A percentile compares a stretch with the other conserved stretches of the same genome.
phyloP scores from a whole-genome alignment of 2,797 vertebrate genomes.

The Monodelphis domestica region DNA sequence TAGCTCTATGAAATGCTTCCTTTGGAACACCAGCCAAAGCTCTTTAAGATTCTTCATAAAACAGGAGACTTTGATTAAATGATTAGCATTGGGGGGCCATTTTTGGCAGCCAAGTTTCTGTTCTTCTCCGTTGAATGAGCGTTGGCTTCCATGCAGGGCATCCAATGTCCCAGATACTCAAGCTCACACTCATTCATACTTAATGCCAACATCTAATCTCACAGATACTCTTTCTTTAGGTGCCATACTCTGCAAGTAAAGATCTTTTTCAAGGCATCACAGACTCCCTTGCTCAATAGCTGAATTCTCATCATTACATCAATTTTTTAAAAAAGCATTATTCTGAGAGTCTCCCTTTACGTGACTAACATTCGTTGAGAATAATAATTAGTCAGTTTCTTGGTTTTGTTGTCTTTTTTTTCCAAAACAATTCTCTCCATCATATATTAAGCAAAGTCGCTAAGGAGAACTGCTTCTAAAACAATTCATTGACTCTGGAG shows the following conservation, averaged over 20 bases:
- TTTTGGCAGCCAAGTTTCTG: neutral
- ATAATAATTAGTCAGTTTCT: neutral
- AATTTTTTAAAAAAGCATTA: neutral
- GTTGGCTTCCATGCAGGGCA: neutral
- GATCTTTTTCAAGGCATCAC: neutral
- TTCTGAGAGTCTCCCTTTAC: neutral
- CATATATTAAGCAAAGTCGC: neutral
- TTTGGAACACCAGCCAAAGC: neutral
- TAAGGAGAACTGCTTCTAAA: neutral
- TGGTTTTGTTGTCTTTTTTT: neutral
- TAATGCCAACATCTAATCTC: neutral
- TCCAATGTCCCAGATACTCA: neutral
- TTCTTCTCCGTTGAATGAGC: neutral
- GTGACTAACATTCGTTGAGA: neutral
- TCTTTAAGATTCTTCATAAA: neutral
- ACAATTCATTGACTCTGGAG: neutral
- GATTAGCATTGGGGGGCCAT: neutral
- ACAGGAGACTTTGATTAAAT: neutral
- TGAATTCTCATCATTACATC: neutral
- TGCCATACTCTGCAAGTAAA: neutral
- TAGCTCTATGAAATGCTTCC: neutral
- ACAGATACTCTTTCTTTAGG: neutral
- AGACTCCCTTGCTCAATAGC: constrained; percentile 8
- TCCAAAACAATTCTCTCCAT: neutral
- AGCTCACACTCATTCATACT: neutral